A percentile compares a stretch with the other conserved stretches of the same genome.
Conservation (phyloP, 2,888 invertebrate genomes). For the Phaonia tiefii region DNA sequence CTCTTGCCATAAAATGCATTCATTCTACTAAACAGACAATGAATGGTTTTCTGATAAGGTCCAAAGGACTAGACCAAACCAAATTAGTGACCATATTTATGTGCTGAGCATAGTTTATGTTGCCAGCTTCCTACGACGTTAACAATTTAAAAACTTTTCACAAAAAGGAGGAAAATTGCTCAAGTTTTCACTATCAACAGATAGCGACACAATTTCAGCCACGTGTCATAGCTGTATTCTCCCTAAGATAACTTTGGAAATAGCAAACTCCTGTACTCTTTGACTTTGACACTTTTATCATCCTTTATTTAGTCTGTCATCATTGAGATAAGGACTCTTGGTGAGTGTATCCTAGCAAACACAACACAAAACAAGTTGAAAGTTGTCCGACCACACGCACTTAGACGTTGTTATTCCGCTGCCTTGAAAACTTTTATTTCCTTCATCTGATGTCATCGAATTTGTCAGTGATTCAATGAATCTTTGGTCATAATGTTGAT, state of each 20-base stretch:
- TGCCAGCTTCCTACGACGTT: background rate
- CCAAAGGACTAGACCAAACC: background rate
- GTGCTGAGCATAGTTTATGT: background rate
- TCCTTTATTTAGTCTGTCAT: constrained; percentile 21
- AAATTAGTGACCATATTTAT: constrained; percentile 13
- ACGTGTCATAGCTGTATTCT: constrained; percentile 55
- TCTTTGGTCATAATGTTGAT: constrained; percentile 11
- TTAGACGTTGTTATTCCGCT: background rate
- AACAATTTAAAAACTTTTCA: constrained; percentile 24
- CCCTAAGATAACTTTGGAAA: constrained; percentile 32
- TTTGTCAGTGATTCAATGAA: constrained; percentile 1
- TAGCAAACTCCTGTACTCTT: constrained; percentile 37
- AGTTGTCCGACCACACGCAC: background rate
- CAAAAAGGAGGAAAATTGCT: too few relatives aligned
- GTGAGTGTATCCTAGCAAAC: background rate
- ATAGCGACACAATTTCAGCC: constrained; percentile 30
- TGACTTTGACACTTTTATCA: background rate
- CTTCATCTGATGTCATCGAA: constrained; percentile 6
- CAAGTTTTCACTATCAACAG: background rate
- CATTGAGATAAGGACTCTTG: constrained; percentile 30
- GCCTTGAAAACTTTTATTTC: constrained; percentile 17
- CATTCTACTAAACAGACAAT: background rate
- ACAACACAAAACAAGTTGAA: background rate
- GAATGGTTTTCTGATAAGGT: background rate
- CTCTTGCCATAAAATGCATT: constrained; percentile 40